A percentile compares a stretch with the other conserved stretches of the same genome.
phyloP scores from a whole-genome alignment of 2,888 invertebrate species.

The Zaprionus lineosus region DNA sequence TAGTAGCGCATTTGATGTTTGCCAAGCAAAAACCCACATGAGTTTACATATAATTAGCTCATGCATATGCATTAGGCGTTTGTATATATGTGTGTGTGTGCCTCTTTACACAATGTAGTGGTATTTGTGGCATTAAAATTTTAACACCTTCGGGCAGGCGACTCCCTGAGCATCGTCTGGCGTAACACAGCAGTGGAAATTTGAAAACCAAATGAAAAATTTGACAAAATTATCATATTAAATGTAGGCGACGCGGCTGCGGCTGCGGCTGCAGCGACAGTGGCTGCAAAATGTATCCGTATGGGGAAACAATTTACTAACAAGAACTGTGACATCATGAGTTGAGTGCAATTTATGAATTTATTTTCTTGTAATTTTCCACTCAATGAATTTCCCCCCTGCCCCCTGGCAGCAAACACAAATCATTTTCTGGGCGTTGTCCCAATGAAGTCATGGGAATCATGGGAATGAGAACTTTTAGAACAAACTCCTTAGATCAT shows the following conservation, averaged over 20 bases:
- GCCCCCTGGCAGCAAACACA: slow-evolving; percentile 43
- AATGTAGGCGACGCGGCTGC: slow-evolving; percentile 36
- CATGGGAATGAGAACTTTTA: too few species aligned
- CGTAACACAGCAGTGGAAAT: slow-evolving; percentile 51
- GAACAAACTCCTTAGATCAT: slow-evolving; percentile 23
- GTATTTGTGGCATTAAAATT: slow-evolving; percentile 23
- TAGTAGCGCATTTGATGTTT: slow-evolving; percentile 17
- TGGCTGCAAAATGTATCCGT: too few species aligned
- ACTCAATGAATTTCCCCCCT: slow-evolving; percentile 42
- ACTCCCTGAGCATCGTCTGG: too few species aligned
- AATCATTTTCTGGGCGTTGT: slow-evolving; percentile 38
- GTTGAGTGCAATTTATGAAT: slow-evolving; percentile 46
- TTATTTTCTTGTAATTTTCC: slow-evolving; percentile 51
- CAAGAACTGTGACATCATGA: slow-evolving; percentile 49
- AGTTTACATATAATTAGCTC: slow-evolving; percentile 11
- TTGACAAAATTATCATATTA: slow-evolving; percentile 34
- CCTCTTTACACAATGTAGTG: neutral
- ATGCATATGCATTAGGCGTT: slow-evolving; percentile 43
- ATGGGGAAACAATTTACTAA: neutral
- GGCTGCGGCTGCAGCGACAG: too few species aligned
- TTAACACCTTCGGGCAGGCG: slow-evolving; percentile 51
- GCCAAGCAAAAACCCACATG: neutral
- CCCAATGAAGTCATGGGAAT: slow-evolving; percentile 1
- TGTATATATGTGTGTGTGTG: slow-evolving; percentile 1
- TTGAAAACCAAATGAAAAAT: slow-evolving; percentile 37